Base-by-base conservation (phyloP, 1,140 invertebrate genomes). In the Musca domestica region DNA sequence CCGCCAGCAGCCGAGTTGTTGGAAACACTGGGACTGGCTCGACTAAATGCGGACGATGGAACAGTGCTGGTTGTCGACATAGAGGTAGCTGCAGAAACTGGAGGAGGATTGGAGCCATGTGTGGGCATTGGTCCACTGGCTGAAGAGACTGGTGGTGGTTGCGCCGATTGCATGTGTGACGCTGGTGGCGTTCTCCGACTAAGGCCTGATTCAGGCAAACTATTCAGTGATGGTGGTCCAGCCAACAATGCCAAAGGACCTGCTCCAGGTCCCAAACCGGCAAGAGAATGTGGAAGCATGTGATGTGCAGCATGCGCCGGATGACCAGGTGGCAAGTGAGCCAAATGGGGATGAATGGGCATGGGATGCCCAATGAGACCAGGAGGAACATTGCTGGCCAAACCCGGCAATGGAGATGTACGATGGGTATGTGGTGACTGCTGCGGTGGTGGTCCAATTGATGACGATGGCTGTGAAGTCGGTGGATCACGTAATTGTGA, bases 1-100 rank as follows among this genome's bases (percentile, higher is more conserved):
- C 67, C 66, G 17, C 69, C 67, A 22, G 64, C 52, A 7, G 30
- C 64, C 2, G 70, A 68, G 14, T 70, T 75, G 19, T 75, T 74
- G 73, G 81, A 80, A 10, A 81, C 78, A 71, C 77, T 81, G 56
- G 80, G 80, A 71, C 80, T 81, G 69, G 80, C 78, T 22, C 80
- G 78, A 69, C 80, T 82, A 64, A 82, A 81, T 71, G 80, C 80
- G 49, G 80, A 82, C 52, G 78, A 81, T 68, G 78, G 78, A 72
- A 80, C 78, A 66, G 79, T 81, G 15, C 70, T 72, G 67, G 79
- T 78, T 65, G 72, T 76, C 34, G 72, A 71, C 9, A 70, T 46
- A 23, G 73, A 65, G 68, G 67, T 72, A 15, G 76, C 72, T 30
- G 71, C 70, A 34, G 77, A 74, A 61, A 73, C 71, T 25, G 67